Evolutionary conservation across 1,140 invertebrate genomes (phyloP).

Genomic region (Drosophila suzukii): DNA sequence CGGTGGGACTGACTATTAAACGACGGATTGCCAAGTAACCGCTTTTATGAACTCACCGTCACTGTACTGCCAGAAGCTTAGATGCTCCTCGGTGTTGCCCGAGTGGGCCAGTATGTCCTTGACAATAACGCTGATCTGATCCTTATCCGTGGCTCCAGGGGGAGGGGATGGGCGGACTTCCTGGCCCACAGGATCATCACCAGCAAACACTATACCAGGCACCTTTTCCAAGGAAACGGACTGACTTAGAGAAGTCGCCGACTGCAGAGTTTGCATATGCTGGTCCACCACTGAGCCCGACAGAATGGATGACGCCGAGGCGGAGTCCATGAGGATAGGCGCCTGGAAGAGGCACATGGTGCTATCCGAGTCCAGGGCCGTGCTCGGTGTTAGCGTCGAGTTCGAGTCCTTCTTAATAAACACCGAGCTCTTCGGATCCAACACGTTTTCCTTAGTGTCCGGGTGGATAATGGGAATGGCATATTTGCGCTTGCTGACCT

Average conservation of each 20-base stretch:
- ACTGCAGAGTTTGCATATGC: slow-evolving; percentile 62
- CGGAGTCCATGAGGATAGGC: slow-evolving; percentile 30
- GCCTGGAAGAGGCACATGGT: slow-evolving; percentile 36
- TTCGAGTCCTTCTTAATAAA: slow-evolving; percentile 60
- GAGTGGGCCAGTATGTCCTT: slow-evolving; percentile 67
- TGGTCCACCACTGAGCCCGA: slow-evolving; percentile 50
- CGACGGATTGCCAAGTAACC: neutral
- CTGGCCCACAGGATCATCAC: slow-evolving; percentile 3
- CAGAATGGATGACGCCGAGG: slow-evolving; percentile 27
- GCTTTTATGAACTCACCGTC: slow-evolving; percentile 50
- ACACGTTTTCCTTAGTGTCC: slow-evolving; percentile 68
- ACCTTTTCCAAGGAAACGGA: slow-evolving; percentile 18
- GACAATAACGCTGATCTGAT: slow-evolving; percentile 72
- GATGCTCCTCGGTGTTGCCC: slow-evolving; percentile 59
- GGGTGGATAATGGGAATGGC: slow-evolving; percentile 81
- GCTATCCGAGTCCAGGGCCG: slow-evolving; percentile 35
- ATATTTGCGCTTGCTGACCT: slow-evolving; percentile 54
- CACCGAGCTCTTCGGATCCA: slow-evolving; percentile 63
- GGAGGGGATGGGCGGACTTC: neutral
- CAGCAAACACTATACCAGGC: slow-evolving; percentile 8
- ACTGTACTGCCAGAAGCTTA: slow-evolving; percentile 65
- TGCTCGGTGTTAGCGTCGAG: slow-evolving; percentile 45
- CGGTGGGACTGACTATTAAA: too few relatives aligned
- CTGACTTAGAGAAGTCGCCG: neutral
- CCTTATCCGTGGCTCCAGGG: slow-evolving; percentile 46